Percentiles rank a stretch among this genome's conserved stretches.
Conservation (phyloP, 2,888 invertebrate species). For the Agrypnus murinus region DNA sequence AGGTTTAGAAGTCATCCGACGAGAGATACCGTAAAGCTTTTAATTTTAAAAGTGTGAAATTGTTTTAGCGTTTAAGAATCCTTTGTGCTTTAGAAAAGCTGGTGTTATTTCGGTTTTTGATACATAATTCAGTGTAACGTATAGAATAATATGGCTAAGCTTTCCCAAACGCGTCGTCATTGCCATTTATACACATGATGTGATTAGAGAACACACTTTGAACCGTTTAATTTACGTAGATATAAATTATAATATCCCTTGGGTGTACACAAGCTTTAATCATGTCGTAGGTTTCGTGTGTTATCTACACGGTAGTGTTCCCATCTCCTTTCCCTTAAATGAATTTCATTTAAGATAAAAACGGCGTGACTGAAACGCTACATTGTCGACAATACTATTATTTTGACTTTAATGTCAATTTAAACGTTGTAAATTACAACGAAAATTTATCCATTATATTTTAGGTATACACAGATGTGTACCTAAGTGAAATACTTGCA, state of each 20-base stretch:
- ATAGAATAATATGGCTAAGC: conserved; percentile 9
- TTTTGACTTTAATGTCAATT: conserved; percentile 16
- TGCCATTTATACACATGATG: conserved; percentile 24
- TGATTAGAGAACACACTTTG: conserved; percentile 19
- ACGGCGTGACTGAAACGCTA: background rate
- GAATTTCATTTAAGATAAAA: background rate
- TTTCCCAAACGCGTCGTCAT: conserved; percentile 17
- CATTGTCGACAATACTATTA: background rate
- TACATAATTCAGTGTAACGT: background rate
- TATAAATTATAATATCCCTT: conserved; percentile 33
- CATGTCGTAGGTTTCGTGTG: conserved; percentile 25
- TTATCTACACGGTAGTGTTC: conserved; percentile 17
- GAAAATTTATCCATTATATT: background rate
- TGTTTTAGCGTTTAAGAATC: too few relatives aligned
- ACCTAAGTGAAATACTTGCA: too few relatives aligned
- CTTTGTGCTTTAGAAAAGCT: too few relatives aligned
- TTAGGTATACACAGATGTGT: background rate
- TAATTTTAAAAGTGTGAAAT: too few relatives aligned
- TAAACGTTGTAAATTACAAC: conserved; percentile 12
- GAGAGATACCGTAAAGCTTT: too few relatives aligned
- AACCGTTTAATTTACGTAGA: conserved; percentile 27
- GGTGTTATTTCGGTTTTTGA: too few relatives aligned
- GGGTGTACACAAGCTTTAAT: conserved; percentile 30
- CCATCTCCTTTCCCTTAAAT: conserved; percentile 14
- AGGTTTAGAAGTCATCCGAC: too few relatives aligned